Evolutionary conservation across 2,888 invertebrate genomes (phyloP), one percentile per base, ranked within the genome.

Genomic region (Nymphalis c-album): DNA sequence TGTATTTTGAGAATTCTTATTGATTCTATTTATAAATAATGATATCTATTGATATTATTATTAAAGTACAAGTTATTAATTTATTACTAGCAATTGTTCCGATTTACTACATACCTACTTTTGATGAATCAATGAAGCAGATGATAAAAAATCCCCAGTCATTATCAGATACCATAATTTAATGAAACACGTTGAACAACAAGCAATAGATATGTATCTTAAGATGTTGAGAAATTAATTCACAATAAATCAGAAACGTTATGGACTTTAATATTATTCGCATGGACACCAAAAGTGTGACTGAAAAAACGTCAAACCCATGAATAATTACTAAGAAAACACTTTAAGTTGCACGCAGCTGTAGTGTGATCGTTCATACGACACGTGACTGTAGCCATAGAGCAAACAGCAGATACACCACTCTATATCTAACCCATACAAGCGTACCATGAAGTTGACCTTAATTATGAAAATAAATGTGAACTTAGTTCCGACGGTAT

Each of bases 341-440:
- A 62, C 65, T 64, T 62, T 46, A 64, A 40, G 31, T 35, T 51
- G 47, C 70, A 71, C 69, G 69, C 48, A 61, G 53, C 59, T 69
- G 61, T 22, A 16, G 69, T 66, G 61, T 71, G 71, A 67, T 67
- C 63, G 59, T 63, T 60, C 70, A 65, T 47, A 18, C 26, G 55
- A 68, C 68, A 71, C 66, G 66, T 66, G 68, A 60, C 50, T 22
- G n/a, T 20, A 10, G 57, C 68, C 68, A 67, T 47, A 69, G 68
- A 68, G 35, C n/a, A 18, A 35, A 10, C n/a, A 17, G 40, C 57
- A 40, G 35, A 57, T 18, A 35, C 57, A 40, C 57, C 50, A 45
- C 22, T 18, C 18, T 40, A 67, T 50, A 63, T 31, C 48, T 57
- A 66, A 47, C 59, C 46, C 55, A 66, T 22, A 46, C 48, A 10